Percentiles rank a stretch among this genome's conserved stretches.
phyloP scores from a whole-genome alignment of 2,113 vertebrate species.

The Urocolius indicus region DNA sequence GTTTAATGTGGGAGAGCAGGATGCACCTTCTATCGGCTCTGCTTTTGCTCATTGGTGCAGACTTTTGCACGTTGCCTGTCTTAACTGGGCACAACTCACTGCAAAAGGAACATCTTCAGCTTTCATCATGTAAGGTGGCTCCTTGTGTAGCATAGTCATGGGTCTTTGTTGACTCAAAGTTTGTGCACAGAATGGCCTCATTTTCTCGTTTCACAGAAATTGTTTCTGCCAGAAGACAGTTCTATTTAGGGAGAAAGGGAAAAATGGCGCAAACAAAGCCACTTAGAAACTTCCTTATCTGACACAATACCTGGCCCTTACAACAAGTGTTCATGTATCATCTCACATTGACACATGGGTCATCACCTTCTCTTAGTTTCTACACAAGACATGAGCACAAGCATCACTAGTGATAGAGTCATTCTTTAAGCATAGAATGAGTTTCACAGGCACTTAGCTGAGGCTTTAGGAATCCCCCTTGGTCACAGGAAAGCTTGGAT shows the following conservation, averaged over 20 bases:
- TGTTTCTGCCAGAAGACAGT: background rate
- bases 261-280: background rate
- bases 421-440: too few relatives aligned
- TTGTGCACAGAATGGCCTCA: background rate
- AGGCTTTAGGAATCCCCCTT: background rate
- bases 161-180: background rate
- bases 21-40: rapidly evolving
- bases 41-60: background rate
- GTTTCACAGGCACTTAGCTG: background rate
- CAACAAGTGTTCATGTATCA: rapidly evolving
- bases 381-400: background rate
- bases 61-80: background rate
- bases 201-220: background rate
- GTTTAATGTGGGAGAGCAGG: background rate
- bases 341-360: rapidly evolving
- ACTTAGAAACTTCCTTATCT: background rate
- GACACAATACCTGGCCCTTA: background rate
- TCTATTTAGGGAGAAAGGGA: background rate
- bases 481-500: background rate
- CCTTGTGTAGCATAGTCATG: background rate
- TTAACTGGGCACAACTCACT: background rate
- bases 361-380: background rate
- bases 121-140: rapidly evolving
- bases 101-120: background rate
- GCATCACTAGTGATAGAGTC: background rate